Conservation (phyloP, 1,140 invertebrate species). For the Sesamia nonagrioides region DNA sequence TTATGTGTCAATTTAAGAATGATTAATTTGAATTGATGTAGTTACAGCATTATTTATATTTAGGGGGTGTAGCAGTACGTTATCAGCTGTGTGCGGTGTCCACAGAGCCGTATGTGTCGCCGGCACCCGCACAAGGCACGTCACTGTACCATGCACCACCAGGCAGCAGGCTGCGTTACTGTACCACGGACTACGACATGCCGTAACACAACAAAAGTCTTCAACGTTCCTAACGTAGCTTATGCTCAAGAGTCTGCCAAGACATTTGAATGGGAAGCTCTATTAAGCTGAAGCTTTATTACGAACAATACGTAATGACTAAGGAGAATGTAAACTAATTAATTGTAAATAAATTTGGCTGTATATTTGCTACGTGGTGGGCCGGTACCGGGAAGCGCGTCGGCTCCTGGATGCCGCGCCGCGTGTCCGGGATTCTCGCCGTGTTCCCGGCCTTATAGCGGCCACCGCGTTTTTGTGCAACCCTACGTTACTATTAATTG, state of each 20-base stretch:
- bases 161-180: no score
- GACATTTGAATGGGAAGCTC: no score
- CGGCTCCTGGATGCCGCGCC: constrained; percentile 41
- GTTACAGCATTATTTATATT: not conserved
- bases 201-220: no score
- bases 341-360: constrained; percentile 33
- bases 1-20: not conserved
- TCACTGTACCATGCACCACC: not conserved
- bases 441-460: constrained; percentile 36
- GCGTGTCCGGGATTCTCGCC: constrained; percentile 34
- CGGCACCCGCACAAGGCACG: not conserved
- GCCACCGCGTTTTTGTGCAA: constrained; percentile 32
- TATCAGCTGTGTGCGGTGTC: no score
- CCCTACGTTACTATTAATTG: constrained; percentile 48
- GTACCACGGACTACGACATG: no score
- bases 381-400: constrained; percentile 34
- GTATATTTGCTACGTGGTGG: not conserved
- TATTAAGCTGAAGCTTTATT: not conserved
- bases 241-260: no score
- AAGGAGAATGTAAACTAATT: constrained; percentile 13
- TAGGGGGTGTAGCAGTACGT: no score
- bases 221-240: no score
- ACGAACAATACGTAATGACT: not conserved
- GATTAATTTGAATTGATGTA: not conserved
- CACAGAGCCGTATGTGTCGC: not conserved